A percentile compares a stretch with the other conserved stretches of the same genome.
Evolutionary conservation across 2,888 invertebrate species (phyloP).

Genomic region (Ernsta delagoae): DNA sequence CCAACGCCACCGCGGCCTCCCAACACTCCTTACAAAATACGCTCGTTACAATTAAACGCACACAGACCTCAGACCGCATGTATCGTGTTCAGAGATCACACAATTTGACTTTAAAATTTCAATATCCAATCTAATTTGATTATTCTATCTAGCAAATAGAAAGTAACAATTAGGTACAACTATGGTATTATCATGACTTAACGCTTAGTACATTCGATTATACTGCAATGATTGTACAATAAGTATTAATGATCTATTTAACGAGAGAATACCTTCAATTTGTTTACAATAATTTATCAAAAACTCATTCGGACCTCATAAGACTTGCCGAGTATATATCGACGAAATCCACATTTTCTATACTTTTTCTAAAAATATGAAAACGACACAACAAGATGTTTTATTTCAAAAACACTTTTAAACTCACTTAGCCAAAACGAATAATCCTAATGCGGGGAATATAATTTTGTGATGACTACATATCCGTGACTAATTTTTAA

Average conservation of each 20-base stretch:
- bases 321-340: slow-evolving; percentile 60
- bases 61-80: slow-evolving; percentile 52
- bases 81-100: slow-evolving; percentile 63
- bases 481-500: slow-evolving; percentile 69
- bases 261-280: slow-evolving; percentile 70
- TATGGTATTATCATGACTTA: slow-evolving; percentile 68
- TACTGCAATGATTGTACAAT: slow-evolving; percentile 75
- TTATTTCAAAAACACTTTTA: slow-evolving; percentile 68
- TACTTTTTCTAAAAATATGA: slow-evolving; percentile 78
- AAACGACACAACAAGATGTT: slow-evolving; percentile 81
- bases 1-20: slow-evolving; percentile 6
- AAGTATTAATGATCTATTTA: slow-evolving; percentile 71
- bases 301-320: slow-evolving; percentile 64
- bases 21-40: slow-evolving; percentile 41
- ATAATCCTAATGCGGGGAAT: slow-evolving; percentile 68
- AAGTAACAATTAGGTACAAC: slow-evolving; percentile 83
- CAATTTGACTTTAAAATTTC: slow-evolving; percentile 65
- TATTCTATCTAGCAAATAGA: slow-evolving; percentile 85
- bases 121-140: slow-evolving; percentile 82
- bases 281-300: slow-evolving; percentile 76
- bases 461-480: slow-evolving; percentile 80
- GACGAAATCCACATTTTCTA: slow-evolving; percentile 71
- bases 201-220: slow-evolving; percentile 71
- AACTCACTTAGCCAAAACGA: slow-evolving; percentile 70
- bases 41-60: slow-evolving; percentile 41